Conservation (phyloP, 2,797 vertebrate species). For the Cossypha polioptera region DNA sequence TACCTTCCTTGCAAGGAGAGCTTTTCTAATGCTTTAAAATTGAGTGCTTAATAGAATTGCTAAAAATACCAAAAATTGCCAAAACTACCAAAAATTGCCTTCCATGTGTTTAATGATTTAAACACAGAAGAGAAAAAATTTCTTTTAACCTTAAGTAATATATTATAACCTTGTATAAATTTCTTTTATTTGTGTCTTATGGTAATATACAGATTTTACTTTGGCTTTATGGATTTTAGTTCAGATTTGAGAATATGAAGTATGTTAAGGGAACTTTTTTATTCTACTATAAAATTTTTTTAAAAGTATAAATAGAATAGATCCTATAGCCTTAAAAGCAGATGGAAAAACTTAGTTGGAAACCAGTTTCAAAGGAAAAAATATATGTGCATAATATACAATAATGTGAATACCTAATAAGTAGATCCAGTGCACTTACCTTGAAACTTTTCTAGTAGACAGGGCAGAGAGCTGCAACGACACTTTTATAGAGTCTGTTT, state of each 20-base stretch:
- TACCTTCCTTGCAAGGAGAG: not conserved
- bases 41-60: not conserved
- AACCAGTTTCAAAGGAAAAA: not conserved
- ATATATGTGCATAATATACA: not conserved
- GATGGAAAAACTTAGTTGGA: not conserved
- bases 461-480: slow-evolving; percentile 50
- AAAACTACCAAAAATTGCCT: not conserved
- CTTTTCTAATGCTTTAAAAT: not conserved
- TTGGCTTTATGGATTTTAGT: not conserved
- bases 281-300: not conserved
- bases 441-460: slow-evolving; percentile 62
- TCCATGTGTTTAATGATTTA: not conserved
- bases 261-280: not conserved
- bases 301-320: no score
- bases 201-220: not conserved
- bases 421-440: slow-evolving; percentile 66
- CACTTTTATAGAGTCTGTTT: slow-evolving; percentile 76
- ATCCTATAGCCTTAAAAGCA: not conserved
- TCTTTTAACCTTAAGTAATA: not conserved
- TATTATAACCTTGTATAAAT: not conserved
- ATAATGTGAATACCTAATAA: not conserved
- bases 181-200: not conserved
- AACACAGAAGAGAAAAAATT: not conserved
- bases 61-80: not conserved
- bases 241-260: not conserved